A percentile compares a stretch with the other conserved stretches of the same genome.
Evolutionary conservation across 2,888 invertebrate species (phyloP).

Genomic region (Drosophila algonquin): DNA sequence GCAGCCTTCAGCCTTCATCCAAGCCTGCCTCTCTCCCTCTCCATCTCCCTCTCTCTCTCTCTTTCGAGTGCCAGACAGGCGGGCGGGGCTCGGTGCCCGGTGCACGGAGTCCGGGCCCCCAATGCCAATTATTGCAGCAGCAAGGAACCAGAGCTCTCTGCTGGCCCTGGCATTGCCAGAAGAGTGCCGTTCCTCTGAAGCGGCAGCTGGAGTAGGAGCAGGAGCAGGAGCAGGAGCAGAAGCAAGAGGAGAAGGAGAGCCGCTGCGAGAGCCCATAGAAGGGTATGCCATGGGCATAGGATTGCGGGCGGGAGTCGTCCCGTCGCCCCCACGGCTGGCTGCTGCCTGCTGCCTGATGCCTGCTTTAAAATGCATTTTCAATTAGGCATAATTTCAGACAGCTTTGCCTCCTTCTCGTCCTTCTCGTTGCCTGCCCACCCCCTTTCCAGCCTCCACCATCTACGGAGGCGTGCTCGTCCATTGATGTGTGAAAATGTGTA

Average conservation of each 20-base stretch:
- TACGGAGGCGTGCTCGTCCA: slow-evolving; percentile 6
- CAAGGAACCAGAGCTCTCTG: slow-evolving; percentile 37
- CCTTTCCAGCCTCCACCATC: neutral
- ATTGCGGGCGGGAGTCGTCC: slow-evolving; percentile 18
- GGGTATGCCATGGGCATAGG: neutral
- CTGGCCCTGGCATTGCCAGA: slow-evolving; percentile 44
- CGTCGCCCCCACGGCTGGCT: slow-evolving; percentile 36
- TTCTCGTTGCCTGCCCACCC: neutral
- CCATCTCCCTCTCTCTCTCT: neutral
- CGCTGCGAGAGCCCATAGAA: slow-evolving; percentile 6
- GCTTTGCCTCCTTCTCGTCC: slow-evolving; percentile 16
- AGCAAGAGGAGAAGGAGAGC: slow-evolving; percentile 21
- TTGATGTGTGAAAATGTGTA: slow-evolving; percentile 39
- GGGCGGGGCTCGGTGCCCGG: slow-evolving; percentile 61
- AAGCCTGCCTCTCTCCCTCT: slow-evolving; percentile 24
- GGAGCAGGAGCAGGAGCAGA: too few species aligned
- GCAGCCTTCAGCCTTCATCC: slow-evolving; percentile 49
- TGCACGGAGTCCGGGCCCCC: slow-evolving; percentile 25
- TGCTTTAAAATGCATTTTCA: slow-evolving; percentile 79
- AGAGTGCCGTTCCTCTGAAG: slow-evolving; percentile 22
- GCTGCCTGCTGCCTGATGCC: slow-evolving; percentile 40
- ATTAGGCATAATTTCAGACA: slow-evolving; percentile 75
- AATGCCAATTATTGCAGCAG: slow-evolving; percentile 47
- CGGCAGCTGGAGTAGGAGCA: slow-evolving; percentile 2
- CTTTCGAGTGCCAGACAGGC: slow-evolving; percentile 72